Evolutionary conservation across 2,797 vertebrate genomes (phyloP).

Genomic region (Hephaestus fuliginosus): DNA sequence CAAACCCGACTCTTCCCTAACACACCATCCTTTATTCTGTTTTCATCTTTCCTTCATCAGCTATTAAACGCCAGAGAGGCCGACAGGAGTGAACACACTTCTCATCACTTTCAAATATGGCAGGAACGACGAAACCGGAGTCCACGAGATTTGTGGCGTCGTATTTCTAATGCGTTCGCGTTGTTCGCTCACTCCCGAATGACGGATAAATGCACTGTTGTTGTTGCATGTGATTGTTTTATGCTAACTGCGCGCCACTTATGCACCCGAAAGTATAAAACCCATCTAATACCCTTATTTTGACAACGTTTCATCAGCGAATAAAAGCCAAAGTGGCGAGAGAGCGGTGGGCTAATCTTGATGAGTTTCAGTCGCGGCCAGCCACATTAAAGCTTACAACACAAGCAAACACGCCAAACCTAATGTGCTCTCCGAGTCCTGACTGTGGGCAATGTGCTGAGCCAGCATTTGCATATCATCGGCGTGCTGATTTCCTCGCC

Average conservation of each 20-base stretch:
- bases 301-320: background rate
- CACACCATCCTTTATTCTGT: background rate
- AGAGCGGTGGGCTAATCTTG: background rate
- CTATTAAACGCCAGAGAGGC: background rate
- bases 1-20: background rate
- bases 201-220: conserved; percentile 15
- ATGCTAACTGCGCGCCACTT: background rate
- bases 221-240: background rate
- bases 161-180: background rate
- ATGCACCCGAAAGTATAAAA: background rate
- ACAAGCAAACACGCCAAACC: conserved; percentile 15
- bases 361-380: background rate
- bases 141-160: conserved; percentile 12
- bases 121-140: background rate
- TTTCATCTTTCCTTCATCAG: background rate
- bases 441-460: conserved; percentile 25
- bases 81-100: background rate
- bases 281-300: background rate
- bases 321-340: background rate
- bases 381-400: background rate
- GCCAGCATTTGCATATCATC: conserved; percentile 37
- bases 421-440: background rate
- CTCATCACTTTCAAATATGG: background rate
- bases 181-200: background rate
- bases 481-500: conserved; percentile 25